Conservation (phyloP, 2,113 vertebrate genomes). For the Atrichornis clamosus region DNA sequence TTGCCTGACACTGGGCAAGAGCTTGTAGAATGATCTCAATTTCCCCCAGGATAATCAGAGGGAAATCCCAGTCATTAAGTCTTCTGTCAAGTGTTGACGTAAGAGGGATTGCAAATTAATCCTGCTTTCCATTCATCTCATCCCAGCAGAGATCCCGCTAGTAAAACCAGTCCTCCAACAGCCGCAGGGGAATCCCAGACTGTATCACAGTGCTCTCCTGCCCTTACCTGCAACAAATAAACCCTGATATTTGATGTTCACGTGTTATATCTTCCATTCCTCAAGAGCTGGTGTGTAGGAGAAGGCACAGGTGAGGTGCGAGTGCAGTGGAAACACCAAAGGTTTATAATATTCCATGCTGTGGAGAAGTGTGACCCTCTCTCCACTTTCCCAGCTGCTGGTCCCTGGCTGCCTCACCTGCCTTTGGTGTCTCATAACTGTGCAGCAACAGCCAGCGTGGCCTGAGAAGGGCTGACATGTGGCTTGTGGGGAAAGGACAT, state of each 20-base stretch:
- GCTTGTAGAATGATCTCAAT: not conserved
- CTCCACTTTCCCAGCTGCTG: not conserved
- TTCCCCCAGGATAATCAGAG: constrained; percentile 27
- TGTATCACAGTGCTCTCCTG: not conserved
- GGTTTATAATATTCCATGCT: not conserved
- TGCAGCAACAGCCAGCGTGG: not conserved
- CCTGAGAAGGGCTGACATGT: not conserved
- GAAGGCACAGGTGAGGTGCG: not conserved
- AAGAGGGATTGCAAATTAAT: constrained; percentile 42
- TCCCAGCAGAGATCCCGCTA: not conserved
- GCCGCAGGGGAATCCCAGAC: not conserved
- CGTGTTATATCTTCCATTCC: not conserved
- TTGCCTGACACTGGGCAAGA: not conserved
- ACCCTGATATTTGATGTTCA: not conserved
- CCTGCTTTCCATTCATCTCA: constrained; percentile 27
- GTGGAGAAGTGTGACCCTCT: not conserved
- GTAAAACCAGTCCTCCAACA: not conserved
- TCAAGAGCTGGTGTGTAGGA: not conserved
- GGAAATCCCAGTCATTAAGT: constrained; percentile 60
- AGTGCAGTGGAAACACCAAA: not conserved
- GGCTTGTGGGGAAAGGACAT: not conserved
- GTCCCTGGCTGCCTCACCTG: not conserved
- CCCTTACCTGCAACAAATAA: not conserved
- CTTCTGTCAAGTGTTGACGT: constrained; percentile 5
- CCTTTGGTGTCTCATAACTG: not conserved